A percentile compares a stretch with the other conserved stretches of the same genome.
These are phyloP conservation scores for Ashinkailepas kermadecensis DNA, from an alignment of 2,888 invertebrate genomes.

Conservation along the genomic window DNA sequence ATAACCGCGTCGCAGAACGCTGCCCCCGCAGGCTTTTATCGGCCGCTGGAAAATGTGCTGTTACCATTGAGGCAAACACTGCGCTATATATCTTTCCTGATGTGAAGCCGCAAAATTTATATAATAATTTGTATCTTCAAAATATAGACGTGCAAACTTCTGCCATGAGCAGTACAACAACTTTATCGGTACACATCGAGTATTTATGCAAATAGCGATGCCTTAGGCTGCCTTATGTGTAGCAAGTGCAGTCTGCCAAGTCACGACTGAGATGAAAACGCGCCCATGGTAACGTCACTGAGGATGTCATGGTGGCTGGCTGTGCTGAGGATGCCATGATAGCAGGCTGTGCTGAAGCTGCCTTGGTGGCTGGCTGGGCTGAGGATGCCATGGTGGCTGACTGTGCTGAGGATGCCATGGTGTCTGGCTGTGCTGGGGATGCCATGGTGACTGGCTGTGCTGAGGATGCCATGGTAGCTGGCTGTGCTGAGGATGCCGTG, in stretches of 20 bases:
- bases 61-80: background rate
- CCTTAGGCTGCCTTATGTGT: no score
- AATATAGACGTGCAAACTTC: no score
- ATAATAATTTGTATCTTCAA: no score
- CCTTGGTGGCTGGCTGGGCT: background rate
- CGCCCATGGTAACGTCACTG: no score
- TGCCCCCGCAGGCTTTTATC: conserved; percentile 1
- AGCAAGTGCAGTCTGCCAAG: no score
- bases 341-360: background rate
- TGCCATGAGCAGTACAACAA: no score
- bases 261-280: no score
- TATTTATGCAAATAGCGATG: no score
- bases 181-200: no score
- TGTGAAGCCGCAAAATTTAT: background rate
- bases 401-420: background rate
- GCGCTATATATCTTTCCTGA: background rate
- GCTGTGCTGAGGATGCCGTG: background rate
- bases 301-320: no score
- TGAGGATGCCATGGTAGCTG: no score
- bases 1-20: conserved; percentile 9
- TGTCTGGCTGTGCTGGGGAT: background rate
- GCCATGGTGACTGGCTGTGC: background rate
- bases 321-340: background rate
- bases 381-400: no score
- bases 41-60: background rate